Evolutionary conservation across 1,140 invertebrate species (phyloP).

Genomic region (Anagrus nilaparvatae): DNA sequence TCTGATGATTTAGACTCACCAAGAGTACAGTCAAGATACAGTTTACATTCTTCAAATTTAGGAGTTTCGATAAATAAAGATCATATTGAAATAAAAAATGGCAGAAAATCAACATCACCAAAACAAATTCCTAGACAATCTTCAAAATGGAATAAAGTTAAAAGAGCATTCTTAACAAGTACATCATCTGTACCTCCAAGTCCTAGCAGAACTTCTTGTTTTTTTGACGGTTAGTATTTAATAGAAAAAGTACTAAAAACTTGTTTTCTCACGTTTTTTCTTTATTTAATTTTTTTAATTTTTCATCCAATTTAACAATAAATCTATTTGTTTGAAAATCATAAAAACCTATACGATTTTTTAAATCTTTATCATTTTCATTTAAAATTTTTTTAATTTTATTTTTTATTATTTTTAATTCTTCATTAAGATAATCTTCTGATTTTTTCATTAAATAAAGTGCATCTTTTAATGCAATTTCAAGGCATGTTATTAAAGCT

Average conservation of each 20-base stretch:
- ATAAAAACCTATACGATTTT: slow-evolving; percentile 5
- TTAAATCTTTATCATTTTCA: slow-evolving; percentile 5
- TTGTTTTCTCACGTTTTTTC: slow-evolving; percentile 2
- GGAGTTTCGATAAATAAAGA: no score
- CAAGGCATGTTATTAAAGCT: not conserved
- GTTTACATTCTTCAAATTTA: no score
- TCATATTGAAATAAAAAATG: no score
- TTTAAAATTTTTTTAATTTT: not conserved
- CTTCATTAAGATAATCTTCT: not conserved
- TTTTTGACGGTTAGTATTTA: slow-evolving; percentile 43
- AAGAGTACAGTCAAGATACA: no score
- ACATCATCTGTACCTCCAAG: slow-evolving; percentile 57
- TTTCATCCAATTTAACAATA: slow-evolving; percentile 7
- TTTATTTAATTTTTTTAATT: slow-evolving; percentile 1
- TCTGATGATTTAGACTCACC: no score
- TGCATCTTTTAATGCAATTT: not conserved
- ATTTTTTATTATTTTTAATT: not conserved
- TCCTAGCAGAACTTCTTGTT: slow-evolving; percentile 50
- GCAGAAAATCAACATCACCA: no score
- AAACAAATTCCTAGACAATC: no score
- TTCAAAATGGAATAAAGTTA: slow-evolving; percentile 64
- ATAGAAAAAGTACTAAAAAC: no score
- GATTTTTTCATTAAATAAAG: not conserved
- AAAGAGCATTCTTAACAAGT: slow-evolving; percentile 57
- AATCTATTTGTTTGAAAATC: slow-evolving; percentile 8